Base-by-base conservation (phyloP, 2,888 invertebrate species). In the Alsophila aescularia region DNA sequence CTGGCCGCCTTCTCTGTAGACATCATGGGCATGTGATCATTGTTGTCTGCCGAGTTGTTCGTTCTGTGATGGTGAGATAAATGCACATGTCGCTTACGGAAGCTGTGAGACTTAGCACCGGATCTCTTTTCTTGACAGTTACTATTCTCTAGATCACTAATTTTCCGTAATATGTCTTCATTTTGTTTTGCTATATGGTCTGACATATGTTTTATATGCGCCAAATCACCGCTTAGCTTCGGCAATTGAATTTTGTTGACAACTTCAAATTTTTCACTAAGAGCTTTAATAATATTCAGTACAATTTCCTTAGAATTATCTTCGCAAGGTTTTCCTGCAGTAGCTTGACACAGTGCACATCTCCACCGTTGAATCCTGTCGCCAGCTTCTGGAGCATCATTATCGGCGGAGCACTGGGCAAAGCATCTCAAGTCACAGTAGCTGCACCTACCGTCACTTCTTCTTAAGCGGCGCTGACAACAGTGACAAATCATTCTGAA, bases 211-310 rank as follows among this genome's bases (percentile, higher is more conserved):
- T 83, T 87, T 7, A 89, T 65, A 12, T 82, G 73, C 3, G 73
- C 54, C 37, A 89, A 58, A 43, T 87, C 87, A 35, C 69, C 77
- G 52, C 76, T 82, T 39, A 89, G 43, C 66, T 83, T 86, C 0
- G 88, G 87, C 16, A 89, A 58, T 62, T 89, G 88, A 43, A 86
- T 78, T 73, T 86, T 87, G 59, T 83, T 87, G 0, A 88, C 76
- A 1, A 84, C 60, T 54, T 88, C 87, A 56, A 89, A 76, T 67
- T 87, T 88, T 52, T 85, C 85, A 13, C 75, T 72, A 9, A 87
- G 66, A 2, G 62, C 60, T 16, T 63, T 74, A 13, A 89, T 69
- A 1, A 76, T 70, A 2, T 67, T 67, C 16, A 81, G 29, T 31
- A 67, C 58, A 24, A 48, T 62, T n/a, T 72, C 72, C 47, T 64